Evolutionary conservation across 64 coral and sea anemone genomes (phyloP).

Genomic region (Pachyseris speciosa): DNA sequence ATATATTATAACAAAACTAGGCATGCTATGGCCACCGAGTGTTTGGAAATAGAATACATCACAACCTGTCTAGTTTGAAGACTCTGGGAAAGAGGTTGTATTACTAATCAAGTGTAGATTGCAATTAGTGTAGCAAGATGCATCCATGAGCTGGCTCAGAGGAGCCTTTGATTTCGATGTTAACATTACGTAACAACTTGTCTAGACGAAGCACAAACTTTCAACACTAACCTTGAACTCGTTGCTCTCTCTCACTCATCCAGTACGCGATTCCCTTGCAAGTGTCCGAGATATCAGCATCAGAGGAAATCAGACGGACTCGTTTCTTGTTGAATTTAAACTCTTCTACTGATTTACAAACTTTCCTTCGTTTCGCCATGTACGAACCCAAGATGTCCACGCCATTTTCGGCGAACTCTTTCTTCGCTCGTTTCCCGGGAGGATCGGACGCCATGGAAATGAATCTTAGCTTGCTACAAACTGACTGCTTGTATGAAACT

Average conservation of each 20-base stretch:
- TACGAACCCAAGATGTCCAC: slow-evolving; percentile 1
- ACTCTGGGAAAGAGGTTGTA: too few species aligned
- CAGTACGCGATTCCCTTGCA: slow-evolving; percentile 75
- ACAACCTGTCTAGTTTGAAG: too few species aligned
- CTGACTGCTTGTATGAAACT: background rate
- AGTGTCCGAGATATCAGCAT: slow-evolving; percentile 26
- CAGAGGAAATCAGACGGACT: slow-evolving; percentile 54
- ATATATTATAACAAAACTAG: too few species aligned
- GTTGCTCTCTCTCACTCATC: slow-evolving; percentile 83
- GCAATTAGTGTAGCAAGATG: too few species aligned
- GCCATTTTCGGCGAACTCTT: slow-evolving; percentile 25
- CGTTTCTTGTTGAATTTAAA: slow-evolving; percentile 80
- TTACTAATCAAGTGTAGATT: too few species aligned
- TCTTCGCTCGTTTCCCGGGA: slow-evolving; percentile 30
- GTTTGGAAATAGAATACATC: too few species aligned
- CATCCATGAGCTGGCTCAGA: too few species aligned
- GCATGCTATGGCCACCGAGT: too few species aligned
- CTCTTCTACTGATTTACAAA: slow-evolving; percentile 48
- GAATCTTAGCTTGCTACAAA: background rate
- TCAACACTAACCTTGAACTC: slow-evolving; percentile 57
- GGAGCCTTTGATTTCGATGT: too few species aligned
- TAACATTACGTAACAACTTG: background rate
- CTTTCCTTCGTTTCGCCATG: slow-evolving; percentile 12
- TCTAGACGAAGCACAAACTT: background rate
- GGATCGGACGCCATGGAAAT: slow-evolving; percentile 26